phyloP scores from a whole-genome alignment of 2,113 vertebrate species.

The Coregonus clupeaformis region DNA sequence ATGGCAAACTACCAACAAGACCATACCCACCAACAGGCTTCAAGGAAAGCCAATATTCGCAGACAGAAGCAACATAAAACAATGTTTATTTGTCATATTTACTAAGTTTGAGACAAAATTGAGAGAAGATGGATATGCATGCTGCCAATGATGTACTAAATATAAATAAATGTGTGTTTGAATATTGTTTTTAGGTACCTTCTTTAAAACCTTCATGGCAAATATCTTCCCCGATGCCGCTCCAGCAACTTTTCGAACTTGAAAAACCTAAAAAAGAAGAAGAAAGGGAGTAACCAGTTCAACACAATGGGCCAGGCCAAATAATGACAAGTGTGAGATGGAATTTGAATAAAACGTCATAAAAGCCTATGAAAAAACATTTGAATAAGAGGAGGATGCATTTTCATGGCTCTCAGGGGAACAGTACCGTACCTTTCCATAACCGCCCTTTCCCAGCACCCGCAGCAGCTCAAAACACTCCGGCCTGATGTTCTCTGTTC shows the following conservation, averaged over 20 bases:
- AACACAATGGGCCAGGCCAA: background rate
- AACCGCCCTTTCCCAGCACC: constrained; percentile 96
- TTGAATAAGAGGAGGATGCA: background rate
- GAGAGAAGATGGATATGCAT: background rate
- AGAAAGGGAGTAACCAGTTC: background rate
- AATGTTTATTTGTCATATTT: constrained; percentile 36
- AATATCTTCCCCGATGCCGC: constrained; percentile 95
- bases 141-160: background rate
- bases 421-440: constrained; percentile 86
- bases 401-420: background rate
- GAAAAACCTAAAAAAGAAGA: constrained; percentile 84
- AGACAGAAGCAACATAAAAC: constrained; percentile 35
- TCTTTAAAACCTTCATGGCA: constrained; percentile 99
- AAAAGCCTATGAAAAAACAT: background rate
- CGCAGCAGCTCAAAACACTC: constrained; percentile 97
- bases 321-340: background rate
- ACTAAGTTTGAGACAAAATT: background rate
- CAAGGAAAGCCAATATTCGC: constrained; percentile 41
- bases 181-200: constrained; percentile 73
- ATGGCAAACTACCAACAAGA: constrained; percentile 52
- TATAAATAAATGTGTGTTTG: background rate
- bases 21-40: constrained; percentile 52
- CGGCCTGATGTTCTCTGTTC: constrained; percentile 94
- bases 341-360: background rate
- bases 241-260: constrained; percentile 96